These are phyloP conservation scores for Cyprinella venusta DNA, from an alignment of 2,797 vertebrate genomes.

Conservation along the genomic window DNA sequence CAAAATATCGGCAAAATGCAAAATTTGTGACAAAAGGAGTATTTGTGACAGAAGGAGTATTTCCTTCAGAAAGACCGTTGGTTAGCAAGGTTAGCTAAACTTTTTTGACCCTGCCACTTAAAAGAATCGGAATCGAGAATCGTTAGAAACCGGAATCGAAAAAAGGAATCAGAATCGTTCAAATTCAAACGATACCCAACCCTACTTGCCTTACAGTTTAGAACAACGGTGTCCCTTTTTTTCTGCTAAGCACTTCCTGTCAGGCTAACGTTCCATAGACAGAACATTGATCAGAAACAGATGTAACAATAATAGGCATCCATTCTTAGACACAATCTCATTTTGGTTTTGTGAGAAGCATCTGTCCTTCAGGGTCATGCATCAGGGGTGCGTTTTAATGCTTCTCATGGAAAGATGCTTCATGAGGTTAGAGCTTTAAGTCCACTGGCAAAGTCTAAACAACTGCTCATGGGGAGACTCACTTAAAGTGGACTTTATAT, in stretches of 20 bases:
- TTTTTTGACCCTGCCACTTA: no score
- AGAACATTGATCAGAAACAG: slow-evolving; percentile 68
- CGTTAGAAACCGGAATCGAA: no score
- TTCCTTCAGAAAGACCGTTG: no score
- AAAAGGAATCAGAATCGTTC: no score
- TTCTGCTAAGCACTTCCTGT: slow-evolving; percentile 58
- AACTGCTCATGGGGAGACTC: not conserved
- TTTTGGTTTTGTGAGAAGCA: slow-evolving; percentile 36
- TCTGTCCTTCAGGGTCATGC: not conserved
- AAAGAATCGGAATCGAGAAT: no score
- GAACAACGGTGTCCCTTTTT: slow-evolving; percentile 53
- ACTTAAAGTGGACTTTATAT: not conserved
- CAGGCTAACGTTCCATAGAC: slow-evolving; percentile 44
- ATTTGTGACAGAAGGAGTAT: no score
- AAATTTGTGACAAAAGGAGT: no score
- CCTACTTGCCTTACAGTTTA: slow-evolving; percentile 49
- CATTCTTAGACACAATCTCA: slow-evolving; percentile 35
- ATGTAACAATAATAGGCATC: slow-evolving; percentile 53
- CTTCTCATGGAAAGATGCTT: slow-evolving; percentile 12
- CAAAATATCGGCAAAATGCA: no score
- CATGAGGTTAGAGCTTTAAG: not conserved
- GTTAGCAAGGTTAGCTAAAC: no score
- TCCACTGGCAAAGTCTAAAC: not conserved
- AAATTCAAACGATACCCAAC: no score
- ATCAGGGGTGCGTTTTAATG: slow-evolving; percentile 36